Percentiles rank a stretch among this genome's conserved stretches.
These are phyloP conservation scores for Suricata suricatta DNA, from an alignment of 2,113 vertebrate genomes.

Conservation along the genomic window DNA sequence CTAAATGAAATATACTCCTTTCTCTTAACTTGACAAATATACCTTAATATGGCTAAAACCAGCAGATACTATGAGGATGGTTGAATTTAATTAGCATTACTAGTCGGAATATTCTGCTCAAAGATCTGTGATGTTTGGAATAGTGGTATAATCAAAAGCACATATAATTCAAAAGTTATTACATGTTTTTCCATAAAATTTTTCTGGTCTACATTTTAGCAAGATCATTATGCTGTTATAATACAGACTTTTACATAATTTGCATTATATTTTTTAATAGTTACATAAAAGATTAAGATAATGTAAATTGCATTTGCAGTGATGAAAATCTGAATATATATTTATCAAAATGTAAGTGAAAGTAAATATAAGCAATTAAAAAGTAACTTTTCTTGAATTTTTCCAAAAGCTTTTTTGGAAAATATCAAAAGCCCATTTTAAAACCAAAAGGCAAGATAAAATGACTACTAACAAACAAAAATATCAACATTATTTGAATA, in stretches of 20 bases:
- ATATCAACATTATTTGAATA: neutral
- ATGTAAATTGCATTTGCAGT: neutral
- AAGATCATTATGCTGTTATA: neutral
- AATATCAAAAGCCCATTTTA: neutral
- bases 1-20: neutral
- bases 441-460: neutral
- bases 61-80: neutral
- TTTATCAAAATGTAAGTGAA: conserved; percentile 6
- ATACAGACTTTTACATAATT: neutral
- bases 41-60: neutral
- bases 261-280: neutral
- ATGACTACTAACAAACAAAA: neutral
- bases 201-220: neutral
- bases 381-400: neutral
- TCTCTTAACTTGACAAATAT: conserved; percentile 18
- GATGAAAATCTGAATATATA: neutral
- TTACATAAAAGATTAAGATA: neutral
- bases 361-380: neutral
- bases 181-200: neutral
- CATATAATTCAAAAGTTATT: neutral
- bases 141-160: neutral
- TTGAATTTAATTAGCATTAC: conserved; percentile 28
- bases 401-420: neutral
- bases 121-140: neutral
- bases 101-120: neutral